A percentile compares a stretch with the other conserved stretches of the same genome.
Evolutionary conservation across 2,113 vertebrate species (phyloP).

Genomic region (Uropsilus gracilis): DNA sequence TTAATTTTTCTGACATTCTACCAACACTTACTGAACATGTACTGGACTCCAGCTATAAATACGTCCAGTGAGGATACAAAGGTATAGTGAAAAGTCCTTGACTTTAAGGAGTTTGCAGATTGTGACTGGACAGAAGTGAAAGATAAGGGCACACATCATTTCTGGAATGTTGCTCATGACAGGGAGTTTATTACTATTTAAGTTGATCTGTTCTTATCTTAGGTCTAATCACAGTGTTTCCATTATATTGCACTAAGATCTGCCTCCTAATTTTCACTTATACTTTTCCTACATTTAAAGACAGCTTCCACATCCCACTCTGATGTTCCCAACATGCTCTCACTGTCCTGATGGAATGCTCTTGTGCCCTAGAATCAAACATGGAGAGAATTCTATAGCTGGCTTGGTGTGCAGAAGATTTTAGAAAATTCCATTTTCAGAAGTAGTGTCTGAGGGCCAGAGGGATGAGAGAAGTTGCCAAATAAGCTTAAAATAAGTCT

Average conservation of each 20-base stretch:
- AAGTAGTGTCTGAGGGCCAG: background rate
- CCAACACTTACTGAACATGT: background rate
- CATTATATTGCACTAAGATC: background rate
- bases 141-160: background rate
- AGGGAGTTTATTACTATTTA: background rate
- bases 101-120: background rate
- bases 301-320: background rate
- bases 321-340: background rate
- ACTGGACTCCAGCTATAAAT: background rate
- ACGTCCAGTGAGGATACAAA: background rate
- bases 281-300: background rate
- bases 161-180: background rate
- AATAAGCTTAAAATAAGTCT: background rate
- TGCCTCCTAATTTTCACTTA: background rate
- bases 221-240: background rate
- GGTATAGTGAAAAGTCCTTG: background rate
- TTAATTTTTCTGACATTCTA: conserved; percentile 22
- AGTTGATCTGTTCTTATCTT: background rate
- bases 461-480: background rate
- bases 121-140: background rate
- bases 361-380: background rate
- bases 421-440: background rate
- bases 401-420: background rate
- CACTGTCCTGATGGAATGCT: background rate
- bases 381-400: background rate